phyloP scores from a whole-genome alignment of 2,888 invertebrate species.

The Diplolepis rosae region DNA sequence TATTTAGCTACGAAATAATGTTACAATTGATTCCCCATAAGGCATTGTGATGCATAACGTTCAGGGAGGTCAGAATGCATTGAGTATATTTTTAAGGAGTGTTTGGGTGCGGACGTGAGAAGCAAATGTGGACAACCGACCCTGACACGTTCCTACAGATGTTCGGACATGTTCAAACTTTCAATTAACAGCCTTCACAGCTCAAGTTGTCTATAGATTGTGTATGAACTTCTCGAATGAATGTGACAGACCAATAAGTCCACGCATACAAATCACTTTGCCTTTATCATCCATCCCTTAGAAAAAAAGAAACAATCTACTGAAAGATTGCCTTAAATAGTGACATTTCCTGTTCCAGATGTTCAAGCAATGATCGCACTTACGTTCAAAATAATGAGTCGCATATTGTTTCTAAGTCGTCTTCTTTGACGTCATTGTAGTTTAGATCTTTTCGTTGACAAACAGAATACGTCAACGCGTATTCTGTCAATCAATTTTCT shows the following conservation, averaged over 20 bases:
- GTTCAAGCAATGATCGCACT: conserved; percentile 23
- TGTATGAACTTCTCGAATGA: neutral
- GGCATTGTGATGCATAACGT: conserved; percentile 38
- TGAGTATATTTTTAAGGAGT: conserved; percentile 39
- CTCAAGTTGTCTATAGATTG: neutral
- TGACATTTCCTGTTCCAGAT: conserved; percentile 35
- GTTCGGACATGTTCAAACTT: conserved; percentile 42
- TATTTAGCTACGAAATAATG: too few species aligned
- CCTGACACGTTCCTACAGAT: conserved; percentile 57
- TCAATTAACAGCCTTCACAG: conserved; percentile 38
- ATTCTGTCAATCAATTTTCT: neutral
- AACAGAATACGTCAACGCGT: neutral
- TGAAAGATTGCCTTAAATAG: conserved; percentile 28
- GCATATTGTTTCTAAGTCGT: neutral
- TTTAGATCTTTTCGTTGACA: neutral
- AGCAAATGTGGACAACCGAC: conserved; percentile 60
- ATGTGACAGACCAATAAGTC: neutral
- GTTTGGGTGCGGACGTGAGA: conserved; percentile 44
- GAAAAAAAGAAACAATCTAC: conserved; percentile 30
- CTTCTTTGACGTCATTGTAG: conserved; percentile 9
- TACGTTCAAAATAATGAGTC: neutral
- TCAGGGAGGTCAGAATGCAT: conserved; percentile 43
- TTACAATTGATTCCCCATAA: conserved; percentile 9
- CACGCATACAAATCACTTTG: conserved; percentile 30
- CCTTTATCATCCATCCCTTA: conserved; percentile 26